These are phyloP conservation scores for Eira barbara DNA, from an alignment of 2,113 vertebrate genomes.

Conservation along the genomic window DNA sequence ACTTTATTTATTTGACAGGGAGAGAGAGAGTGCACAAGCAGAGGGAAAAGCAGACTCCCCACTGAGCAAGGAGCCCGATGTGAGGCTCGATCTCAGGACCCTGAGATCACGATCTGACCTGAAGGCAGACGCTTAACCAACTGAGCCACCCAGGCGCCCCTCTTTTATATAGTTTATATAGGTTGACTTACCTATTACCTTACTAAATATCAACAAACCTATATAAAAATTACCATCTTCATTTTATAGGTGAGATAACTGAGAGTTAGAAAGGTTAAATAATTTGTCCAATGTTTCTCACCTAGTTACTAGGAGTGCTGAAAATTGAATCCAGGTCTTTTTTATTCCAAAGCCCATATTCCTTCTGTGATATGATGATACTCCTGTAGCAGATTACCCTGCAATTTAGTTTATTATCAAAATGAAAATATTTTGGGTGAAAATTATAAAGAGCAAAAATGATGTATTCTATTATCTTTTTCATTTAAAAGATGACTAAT, in stretches of 20 bases:
- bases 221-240: not conserved
- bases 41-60: not conserved
- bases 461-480: not conserved
- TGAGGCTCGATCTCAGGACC: no score
- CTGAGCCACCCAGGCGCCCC: not conserved
- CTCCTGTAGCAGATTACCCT: not conserved
- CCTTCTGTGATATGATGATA: not conserved
- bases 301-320: not conserved
- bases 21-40: not conserved
- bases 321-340: not conserved
- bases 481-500: not conserved
- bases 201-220: conserved; percentile 13
- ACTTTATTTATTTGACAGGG: not conserved
- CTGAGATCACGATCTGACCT: not conserved
- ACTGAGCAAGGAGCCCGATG: not conserved
- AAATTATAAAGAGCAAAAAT: not conserved
- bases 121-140: not conserved
- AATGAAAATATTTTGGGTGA: not conserved
- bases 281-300: not conserved
- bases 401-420: not conserved
- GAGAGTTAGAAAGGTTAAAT: not conserved
- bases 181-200: not conserved
- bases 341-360: not conserved
- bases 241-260: conserved; percentile 4
- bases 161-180: not conserved